phyloP scores from a whole-genome alignment of 2,113 vertebrate genomes.

The Mastomys natalensis region DNA sequence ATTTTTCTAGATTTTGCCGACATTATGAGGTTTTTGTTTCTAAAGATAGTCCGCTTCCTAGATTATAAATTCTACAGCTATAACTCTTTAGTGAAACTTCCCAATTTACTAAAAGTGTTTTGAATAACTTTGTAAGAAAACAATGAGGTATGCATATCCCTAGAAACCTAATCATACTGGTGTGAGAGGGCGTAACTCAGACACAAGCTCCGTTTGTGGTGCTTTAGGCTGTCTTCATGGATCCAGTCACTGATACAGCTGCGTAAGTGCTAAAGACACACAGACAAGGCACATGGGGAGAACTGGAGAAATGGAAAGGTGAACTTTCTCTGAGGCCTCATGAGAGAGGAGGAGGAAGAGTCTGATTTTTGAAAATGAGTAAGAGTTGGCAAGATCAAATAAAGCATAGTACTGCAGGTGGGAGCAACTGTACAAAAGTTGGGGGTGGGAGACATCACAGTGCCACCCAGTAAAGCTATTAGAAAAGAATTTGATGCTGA shows the following conservation, averaged over 20 bases:
- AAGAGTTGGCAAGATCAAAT: background rate
- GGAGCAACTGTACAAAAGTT: background rate
- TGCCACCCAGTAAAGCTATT: background rate
- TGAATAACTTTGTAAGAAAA: background rate
- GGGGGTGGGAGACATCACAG: background rate
- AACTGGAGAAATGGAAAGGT: background rate
- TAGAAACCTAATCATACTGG: background rate
- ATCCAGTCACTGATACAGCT: background rate
- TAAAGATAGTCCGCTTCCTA: background rate
- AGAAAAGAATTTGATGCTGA: background rate
- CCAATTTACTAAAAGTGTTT: slow-evolving; percentile 15
- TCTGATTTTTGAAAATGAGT: background rate
- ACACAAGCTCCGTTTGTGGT: background rate
- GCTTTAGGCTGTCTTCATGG: background rate
- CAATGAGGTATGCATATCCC: background rate
- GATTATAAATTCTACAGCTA: background rate
- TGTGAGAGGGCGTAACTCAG: slow-evolving; percentile 3
- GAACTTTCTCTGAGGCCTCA: background rate
- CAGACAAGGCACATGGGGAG: background rate
- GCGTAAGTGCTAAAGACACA: background rate
- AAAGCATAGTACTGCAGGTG: background rate
- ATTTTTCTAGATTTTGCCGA: background rate
- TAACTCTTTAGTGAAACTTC: background rate
- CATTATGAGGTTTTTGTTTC: background rate
- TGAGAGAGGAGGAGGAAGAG: background rate